Conservation (phyloP, 2,888 invertebrate species). For the Meta bourneti region DNA sequence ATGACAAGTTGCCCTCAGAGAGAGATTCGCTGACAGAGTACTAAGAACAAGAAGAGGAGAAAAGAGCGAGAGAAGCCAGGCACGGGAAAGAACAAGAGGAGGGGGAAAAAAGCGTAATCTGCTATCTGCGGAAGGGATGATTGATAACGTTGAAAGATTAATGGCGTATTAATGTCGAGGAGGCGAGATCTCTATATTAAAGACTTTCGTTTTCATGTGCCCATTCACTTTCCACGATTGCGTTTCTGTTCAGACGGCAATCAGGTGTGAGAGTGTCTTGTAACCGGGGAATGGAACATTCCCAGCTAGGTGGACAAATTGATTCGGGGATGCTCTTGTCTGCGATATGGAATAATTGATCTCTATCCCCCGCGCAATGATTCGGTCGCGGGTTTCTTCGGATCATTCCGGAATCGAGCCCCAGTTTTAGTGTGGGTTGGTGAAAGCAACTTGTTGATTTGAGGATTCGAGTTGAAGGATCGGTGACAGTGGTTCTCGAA, state of each 20-base stretch:
- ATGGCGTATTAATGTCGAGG: slow-evolving; percentile 47
- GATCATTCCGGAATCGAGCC: too few species aligned
- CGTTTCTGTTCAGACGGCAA: slow-evolving; percentile 18
- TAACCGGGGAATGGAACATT: neutral
- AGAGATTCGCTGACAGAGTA: neutral
- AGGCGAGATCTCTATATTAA: slow-evolving; percentile 49
- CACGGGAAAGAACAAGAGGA: slow-evolving; percentile 1
- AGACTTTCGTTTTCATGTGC: slow-evolving; percentile 45
- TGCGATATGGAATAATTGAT: too few species aligned
- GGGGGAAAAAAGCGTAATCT: neutral
- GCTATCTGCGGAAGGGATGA: slow-evolving; percentile 44
- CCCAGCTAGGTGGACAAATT: neutral
- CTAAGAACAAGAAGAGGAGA: neutral
- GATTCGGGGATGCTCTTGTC: too few species aligned
- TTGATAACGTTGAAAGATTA: slow-evolving; percentile 50
- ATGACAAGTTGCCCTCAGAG: neutral
- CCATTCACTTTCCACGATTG: slow-evolving; percentile 21
- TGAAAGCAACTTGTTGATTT: too few species aligned
- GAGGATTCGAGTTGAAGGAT: too few species aligned
- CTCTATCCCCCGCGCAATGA: too few species aligned
- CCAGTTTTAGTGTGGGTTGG: too few species aligned
- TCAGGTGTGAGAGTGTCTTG: neutral
- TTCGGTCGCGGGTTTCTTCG: too few species aligned
- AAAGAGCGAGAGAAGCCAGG: too few species aligned
- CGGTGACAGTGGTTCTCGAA: too few species aligned